Evolutionary conservation across 2,797 vertebrate species (phyloP), one percentile per base, ranked within the genome.

Genomic region (Coregonus suidteri): DNA sequence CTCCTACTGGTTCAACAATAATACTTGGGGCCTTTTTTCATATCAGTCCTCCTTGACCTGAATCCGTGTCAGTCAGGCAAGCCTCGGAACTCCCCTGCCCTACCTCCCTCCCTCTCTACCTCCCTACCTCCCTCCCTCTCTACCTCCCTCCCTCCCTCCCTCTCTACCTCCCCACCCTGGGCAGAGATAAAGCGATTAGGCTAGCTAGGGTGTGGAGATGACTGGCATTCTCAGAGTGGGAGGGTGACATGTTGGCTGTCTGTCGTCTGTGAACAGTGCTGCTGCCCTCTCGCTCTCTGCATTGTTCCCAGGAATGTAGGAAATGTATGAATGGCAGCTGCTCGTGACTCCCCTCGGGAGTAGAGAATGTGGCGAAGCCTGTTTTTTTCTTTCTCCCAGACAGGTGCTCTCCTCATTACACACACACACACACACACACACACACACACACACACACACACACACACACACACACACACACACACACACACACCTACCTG

Each of bases 241-340:
- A 54, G 71, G 11, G 37, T 71, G 70, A 62, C 11, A 3, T 62
- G 20, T 25, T n/a, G 59, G 4, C 54, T 20, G 67, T 1, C 53
- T n/a, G 67, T 2, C 16, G 67, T 2, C 16, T 71, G 69, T 71
- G 9, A 47, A 53, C 31, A 34, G 66, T 34, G 31, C 67, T 69
- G 13, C 37, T 71, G 70, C 15, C 78, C 3, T 84, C 72, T 7
- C 41, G 73, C 37, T 65, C 75, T 59, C 47, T 77, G 76, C 81
- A 71, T 77, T 73, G 74, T 80, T 90, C 79, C 88, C 72, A 85
- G 88, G 90, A 88, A 93, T 93, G 80, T 83, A 59, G 71, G 81
- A 87, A 91, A 91, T 91, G 91, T 75, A 1, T 77, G 65, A 71
- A 54, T 74, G 66, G 80, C 18, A 34, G 81, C 78, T 83, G 77